Evolutionary conservation across 2,113 vertebrate genomes (phyloP).

Genomic region (Lophotis ruficrista): DNA sequence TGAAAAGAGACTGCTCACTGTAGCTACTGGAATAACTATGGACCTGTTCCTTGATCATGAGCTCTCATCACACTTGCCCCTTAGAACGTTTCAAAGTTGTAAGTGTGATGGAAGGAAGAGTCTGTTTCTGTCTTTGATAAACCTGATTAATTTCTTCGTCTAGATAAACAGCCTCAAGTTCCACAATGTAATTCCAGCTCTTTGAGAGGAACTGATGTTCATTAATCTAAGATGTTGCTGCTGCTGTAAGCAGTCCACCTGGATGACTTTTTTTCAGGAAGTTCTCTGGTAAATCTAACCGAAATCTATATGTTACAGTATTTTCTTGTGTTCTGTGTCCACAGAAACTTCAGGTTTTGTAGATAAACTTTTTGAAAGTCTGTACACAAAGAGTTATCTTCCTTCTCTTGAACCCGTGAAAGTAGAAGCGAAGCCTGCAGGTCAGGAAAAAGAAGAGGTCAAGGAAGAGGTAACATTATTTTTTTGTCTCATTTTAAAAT

Average conservation of each 20-base stretch:
- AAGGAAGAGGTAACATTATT: conserved; percentile 82
- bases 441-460: conserved; percentile 84
- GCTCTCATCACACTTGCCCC: accelerated
- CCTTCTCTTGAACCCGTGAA: conserved; percentile 85
- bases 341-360: conserved; percentile 97
- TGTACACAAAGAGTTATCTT: conserved; percentile 93
- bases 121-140: background rate
- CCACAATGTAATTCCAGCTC: background rate
- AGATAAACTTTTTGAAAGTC: conserved; percentile 97
- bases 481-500: background rate
- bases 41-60: background rate
- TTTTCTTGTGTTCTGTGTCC: conserved; percentile 43
- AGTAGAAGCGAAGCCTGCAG: conserved; percentile 81
- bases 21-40: background rate
- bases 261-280: background rate
- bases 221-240: background rate
- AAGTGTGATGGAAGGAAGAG: background rate
- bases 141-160: background rate
- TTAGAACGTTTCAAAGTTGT: background rate
- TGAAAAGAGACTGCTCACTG: background rate
- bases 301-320: background rate
- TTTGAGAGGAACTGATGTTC: background rate
- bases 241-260: background rate
- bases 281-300: background rate
- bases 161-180: background rate